Evolutionary conservation across 2,797 vertebrate species (phyloP).

Genomic region (Liasis olivaceus): DNA sequence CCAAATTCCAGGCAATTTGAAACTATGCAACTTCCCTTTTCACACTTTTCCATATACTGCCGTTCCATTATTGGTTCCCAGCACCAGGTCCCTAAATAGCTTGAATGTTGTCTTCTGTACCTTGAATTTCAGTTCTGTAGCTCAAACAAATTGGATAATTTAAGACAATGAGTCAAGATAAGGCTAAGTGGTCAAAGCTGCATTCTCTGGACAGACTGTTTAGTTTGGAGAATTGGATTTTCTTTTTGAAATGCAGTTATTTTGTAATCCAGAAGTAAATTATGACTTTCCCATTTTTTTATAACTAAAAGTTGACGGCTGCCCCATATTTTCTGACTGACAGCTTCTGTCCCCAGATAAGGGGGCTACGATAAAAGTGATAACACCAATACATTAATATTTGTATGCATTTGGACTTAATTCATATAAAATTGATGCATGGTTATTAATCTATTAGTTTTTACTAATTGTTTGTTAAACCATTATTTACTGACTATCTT

Average conservation of each 20-base stretch:
- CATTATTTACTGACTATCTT: background rate
- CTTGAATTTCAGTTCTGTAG: background rate
- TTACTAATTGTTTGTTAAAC: background rate
- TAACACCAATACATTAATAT: background rate
- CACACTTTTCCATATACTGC: background rate
- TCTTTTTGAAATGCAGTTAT: too few species aligned
- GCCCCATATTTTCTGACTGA: background rate
- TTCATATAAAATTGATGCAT: background rate
- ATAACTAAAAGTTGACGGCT: background rate
- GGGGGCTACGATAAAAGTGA: background rate
- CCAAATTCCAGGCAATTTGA: background rate
- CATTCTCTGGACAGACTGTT: background rate
- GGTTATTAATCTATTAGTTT: background rate
- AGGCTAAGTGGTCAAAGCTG: background rate
- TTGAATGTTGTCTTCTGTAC: background rate
- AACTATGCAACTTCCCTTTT: background rate
- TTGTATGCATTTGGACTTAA: background rate
- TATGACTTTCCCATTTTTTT: background rate
- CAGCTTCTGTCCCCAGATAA: too few species aligned
- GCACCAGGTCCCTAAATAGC: background rate
- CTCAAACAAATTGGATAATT: background rate
- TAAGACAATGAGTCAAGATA: background rate
- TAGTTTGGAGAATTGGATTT: background rate
- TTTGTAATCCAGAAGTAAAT: background rate
- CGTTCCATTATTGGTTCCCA: background rate